Conservation (phyloP, 2,888 invertebrate species). For the Melieria picta region DNA sequence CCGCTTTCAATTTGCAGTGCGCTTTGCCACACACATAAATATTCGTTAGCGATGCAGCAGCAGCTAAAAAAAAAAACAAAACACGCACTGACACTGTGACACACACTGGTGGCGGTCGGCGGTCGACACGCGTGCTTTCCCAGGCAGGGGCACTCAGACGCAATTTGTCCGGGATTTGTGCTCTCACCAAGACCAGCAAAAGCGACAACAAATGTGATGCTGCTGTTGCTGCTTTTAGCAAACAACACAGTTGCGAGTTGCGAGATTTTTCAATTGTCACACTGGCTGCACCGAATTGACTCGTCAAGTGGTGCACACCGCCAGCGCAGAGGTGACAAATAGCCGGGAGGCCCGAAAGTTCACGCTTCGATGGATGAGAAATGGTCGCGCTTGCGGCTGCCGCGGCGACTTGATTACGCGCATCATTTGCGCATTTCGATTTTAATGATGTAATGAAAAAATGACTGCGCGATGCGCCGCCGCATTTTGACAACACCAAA, state of each 20-base stretch:
- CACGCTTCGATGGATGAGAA: constrained; percentile 38
- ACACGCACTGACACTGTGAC: not conserved
- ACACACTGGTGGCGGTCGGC: not conserved
- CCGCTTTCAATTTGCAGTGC: constrained; percentile 19
- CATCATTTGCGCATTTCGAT: constrained; percentile 63
- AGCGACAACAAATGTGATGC: constrained; percentile 39
- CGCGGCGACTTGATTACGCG: constrained; percentile 54
- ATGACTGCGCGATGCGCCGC: constrained; percentile 14
- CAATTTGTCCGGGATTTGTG: constrained; percentile 27
- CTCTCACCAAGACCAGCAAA: not conserved
- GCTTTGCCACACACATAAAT: constrained; percentile 14
- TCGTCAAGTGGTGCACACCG: constrained; percentile 45
- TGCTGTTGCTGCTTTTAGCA: constrained; percentile 17
- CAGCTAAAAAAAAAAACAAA: not conserved
- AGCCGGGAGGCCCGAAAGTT: constrained; percentile 3
- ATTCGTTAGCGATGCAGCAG: not conserved
- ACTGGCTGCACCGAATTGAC: constrained; percentile 51
- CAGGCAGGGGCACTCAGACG: constrained; percentile 1
- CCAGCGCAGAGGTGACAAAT: not conserved
- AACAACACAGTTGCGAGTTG: constrained; percentile 1
- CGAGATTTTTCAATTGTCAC: constrained; percentile 61
- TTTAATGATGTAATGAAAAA: constrained; percentile 53
- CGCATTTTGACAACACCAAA: constrained; percentile 44
- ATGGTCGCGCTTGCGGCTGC: constrained; percentile 22
- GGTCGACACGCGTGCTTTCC: not conserved